Conservation (phyloP, 1,140 invertebrate species). For the Panagrolaimus sp. region DNA sequence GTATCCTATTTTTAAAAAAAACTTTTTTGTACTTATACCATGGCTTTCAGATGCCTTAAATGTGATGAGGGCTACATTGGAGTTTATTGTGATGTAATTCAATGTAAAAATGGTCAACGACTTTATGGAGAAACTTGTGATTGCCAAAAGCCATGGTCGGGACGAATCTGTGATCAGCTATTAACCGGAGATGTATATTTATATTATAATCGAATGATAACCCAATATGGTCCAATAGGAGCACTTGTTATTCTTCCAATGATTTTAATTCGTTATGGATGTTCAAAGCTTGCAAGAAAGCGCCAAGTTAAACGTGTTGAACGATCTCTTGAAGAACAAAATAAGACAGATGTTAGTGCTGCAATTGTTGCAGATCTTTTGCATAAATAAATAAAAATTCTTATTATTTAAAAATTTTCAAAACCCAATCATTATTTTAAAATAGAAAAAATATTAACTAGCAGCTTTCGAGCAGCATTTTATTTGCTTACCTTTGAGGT, state of each 20-base stretch:
- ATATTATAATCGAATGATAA: slow-evolving; percentile 26
- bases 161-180: slow-evolving; percentile 25
- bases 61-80: neutral
- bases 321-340: neutral
- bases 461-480: too few relatives aligned
- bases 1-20: too few relatives aligned
- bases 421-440: too few relatives aligned
- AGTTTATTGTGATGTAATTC: neutral
- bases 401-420: too few relatives aligned
- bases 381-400: too few relatives aligned
- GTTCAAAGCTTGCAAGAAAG: slow-evolving; percentile 3
- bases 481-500: too few relatives aligned
- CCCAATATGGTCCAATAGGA: slow-evolving; percentile 26
- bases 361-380: neutral
- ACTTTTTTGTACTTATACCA: too few relatives aligned
- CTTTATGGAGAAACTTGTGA: slow-evolving; percentile 11
- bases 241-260: slow-evolving; percentile 27
- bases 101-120: slow-evolving; percentile 3
- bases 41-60: neutral
- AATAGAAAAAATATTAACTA: too few relatives aligned
- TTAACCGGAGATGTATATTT: slow-evolving; percentile 30
- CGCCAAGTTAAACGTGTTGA: slow-evolving; percentile 5
- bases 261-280: slow-evolving; percentile 23
- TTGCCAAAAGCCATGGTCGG: slow-evolving; percentile 26
- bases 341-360: neutral